Evolutionary conservation across 2,113 vertebrate species (phyloP), one percentile per base, ranked within the genome.

Genomic region (Passer domesticus): DNA sequence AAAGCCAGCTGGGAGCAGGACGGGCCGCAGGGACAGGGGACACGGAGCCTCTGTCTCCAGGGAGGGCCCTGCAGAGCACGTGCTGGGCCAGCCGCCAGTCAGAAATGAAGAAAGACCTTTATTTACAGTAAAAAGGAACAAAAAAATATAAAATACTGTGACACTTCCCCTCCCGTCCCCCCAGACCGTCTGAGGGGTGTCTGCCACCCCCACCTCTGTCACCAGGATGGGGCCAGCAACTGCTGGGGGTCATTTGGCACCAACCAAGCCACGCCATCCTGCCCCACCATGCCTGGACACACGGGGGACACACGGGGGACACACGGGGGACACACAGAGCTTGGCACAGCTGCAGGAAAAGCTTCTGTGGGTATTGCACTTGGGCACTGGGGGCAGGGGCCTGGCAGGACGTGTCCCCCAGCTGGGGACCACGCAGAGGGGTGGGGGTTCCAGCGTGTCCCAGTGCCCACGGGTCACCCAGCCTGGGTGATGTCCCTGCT

Each of bases 101-200:
- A 47, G 96, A 97, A 94, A 94, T 33, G 95, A 94, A 96, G 95
- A 59, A 27, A 92, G 72, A 86, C 59, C 63, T 98, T 98, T 98
- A 98, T 98, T 98, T 98, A 98, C 97, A 98, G 88, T 93, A 91
- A 97, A 77, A 89, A 94, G 76, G 59, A 62, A 68, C 52, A 13
- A 83, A 37, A 68, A 24, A 46, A 43, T 15, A 55, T 12, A 87
- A 92, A 81, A 75, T 37, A 76, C 50, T 0, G 0, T 16, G 63
- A 53, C n/a, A 2, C 73, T 59, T 74, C 75, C 68, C 31, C 82
- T 47, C 77, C 53, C 8, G 0, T 50, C 39, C 47, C 58, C 81
- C 80, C 89, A 73, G 73, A 49, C 62, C 33, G 1, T 44, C 69
- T 28, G 5, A 0, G 2, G 44, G 41, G 47, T 7, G 7, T 41